phyloP scores from a whole-genome alignment of 2,113 vertebrate species.

The Entelurus aequoreus region DNA sequence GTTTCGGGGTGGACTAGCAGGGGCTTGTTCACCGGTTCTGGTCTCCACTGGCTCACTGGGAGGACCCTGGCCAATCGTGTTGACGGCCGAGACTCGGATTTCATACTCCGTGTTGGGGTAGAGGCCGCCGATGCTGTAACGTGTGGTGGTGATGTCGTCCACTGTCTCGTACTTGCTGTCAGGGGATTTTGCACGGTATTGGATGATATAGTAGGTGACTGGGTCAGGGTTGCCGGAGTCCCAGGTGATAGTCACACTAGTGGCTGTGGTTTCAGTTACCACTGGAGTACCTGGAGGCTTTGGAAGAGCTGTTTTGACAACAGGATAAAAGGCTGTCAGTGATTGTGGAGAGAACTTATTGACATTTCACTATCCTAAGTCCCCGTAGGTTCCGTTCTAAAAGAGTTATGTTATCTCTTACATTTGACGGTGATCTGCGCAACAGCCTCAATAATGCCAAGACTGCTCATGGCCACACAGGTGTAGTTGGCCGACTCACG shows the following conservation, averaged over 20 bases:
- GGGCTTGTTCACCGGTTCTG: slow-evolving; percentile 91
- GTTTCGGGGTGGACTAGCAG: slow-evolving; percentile 88
- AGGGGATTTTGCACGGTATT: slow-evolving; percentile 91
- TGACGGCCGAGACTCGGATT: slow-evolving; percentile 92
- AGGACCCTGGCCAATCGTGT: slow-evolving; percentile 94
- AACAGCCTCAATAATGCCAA: slow-evolving; percentile 94
- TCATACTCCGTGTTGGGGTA: slow-evolving; percentile 98
- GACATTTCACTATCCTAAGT: background rate
- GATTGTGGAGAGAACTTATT: background rate
- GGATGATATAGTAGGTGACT: slow-evolving; percentile 92
- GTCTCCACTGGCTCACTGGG: slow-evolving; percentile 93
- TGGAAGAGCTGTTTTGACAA: slow-evolving; percentile 80
- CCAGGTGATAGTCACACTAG: slow-evolving; percentile 98
- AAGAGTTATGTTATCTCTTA: slow-evolving; percentile 42
- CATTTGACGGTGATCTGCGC: slow-evolving; percentile 92
- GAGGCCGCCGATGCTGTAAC: slow-evolving; percentile 96
- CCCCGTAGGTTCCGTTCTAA: background rate
- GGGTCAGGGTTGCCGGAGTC: slow-evolving; percentile 97
- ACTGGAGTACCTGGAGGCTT: slow-evolving; percentile 91
- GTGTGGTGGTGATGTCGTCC: slow-evolving; percentile 95
- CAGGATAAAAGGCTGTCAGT: background rate
- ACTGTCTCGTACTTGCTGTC: slow-evolving; percentile 92
- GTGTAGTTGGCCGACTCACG: slow-evolving; percentile 99
- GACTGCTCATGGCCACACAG: slow-evolving; percentile 97
- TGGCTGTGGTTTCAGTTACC: slow-evolving; percentile 95